phyloP scores from a whole-genome alignment of 2,888 invertebrate genomes.

The Panorpa germanica region DNA sequence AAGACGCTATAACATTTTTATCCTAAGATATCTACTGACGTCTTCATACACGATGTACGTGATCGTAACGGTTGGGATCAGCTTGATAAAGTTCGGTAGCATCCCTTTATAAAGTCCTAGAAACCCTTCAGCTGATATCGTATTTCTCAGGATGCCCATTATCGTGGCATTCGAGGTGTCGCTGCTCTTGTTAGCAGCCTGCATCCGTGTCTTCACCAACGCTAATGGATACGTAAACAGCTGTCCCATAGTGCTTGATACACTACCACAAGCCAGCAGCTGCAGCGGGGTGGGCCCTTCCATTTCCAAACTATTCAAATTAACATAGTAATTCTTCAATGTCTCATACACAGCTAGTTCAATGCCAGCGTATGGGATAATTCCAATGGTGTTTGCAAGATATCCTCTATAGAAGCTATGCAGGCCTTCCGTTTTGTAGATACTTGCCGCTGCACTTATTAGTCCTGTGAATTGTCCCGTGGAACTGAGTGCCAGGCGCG shows the following conservation, averaged over 20 bases:
- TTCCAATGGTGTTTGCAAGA: not conserved
- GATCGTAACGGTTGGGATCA: not conserved
- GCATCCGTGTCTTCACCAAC: constrained; percentile 7
- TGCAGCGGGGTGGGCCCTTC: not conserved
- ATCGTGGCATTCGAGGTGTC: not conserved
- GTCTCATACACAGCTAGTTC: constrained; percentile 7
- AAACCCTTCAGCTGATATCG: no score
- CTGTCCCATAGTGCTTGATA: constrained; percentile 7
- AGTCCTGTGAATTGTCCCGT: constrained; percentile 7
- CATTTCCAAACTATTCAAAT: not conserved
- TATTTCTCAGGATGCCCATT: constrained; percentile 5
- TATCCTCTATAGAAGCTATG: constrained; percentile 8
- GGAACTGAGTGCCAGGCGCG: constrained; percentile 3
- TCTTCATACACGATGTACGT: not conserved
- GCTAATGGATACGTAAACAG: constrained; percentile 8
- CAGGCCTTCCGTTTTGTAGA: constrained; percentile 8
- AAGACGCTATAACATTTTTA: constrained; percentile 1
- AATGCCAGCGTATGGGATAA: constrained; percentile 6
- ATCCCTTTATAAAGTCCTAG: constrained; percentile 13
- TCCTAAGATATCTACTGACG: not conserved
- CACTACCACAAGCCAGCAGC: constrained; percentile 3
- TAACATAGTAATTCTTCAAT: constrained; percentile 1
- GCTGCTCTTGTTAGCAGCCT: not conserved
- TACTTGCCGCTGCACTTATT: constrained; percentile 1
- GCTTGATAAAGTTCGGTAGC: not conserved